Evolutionary conservation across 2,888 invertebrate species (phyloP).

Genomic region (Eumerus sabulonum): DNA sequence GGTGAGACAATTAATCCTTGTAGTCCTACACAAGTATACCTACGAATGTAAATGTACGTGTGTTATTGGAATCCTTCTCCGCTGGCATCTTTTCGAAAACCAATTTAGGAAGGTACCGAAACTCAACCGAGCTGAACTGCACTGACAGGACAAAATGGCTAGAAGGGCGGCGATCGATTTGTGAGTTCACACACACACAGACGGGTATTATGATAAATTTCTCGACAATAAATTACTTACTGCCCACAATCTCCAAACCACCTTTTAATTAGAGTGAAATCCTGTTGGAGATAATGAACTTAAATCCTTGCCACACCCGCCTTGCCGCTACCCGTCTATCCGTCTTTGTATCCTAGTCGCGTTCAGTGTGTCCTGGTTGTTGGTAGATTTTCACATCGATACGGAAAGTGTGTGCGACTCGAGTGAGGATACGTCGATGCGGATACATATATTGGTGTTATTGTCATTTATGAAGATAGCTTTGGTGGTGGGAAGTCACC

Average conservation of each 20-base stretch:
- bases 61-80: constrained; percentile 48
- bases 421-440: background rate
- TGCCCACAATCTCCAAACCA: constrained; percentile 72
- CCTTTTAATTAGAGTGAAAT: constrained; percentile 72
- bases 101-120: constrained; percentile 59
- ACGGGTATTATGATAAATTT: constrained; percentile 71
- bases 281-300: constrained; percentile 72
- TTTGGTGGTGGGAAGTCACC: constrained; percentile 7
- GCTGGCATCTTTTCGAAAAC: constrained; percentile 43
- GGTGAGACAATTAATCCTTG: constrained; percentile 66
- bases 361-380: constrained; percentile 9
- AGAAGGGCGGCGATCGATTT: constrained; percentile 37
- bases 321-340: background rate
- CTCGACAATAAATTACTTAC: constrained; percentile 72
- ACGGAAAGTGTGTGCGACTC: constrained; percentile 11
- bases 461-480: constrained; percentile 10
- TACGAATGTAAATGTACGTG: background rate
- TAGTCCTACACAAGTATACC: background rate
- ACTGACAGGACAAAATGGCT: constrained; percentile 34
- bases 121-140: constrained; percentile 42
- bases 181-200: constrained; percentile 16
- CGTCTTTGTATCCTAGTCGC: background rate
- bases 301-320: constrained; percentile 67
- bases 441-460: constrained; percentile 6
- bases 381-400: constrained; percentile 14